Percentiles rank a stretch among this genome's conserved stretches.
phyloP scores from a whole-genome alignment of 1,140 invertebrate genomes.

The fruit fly (Drosophila melanogaster) region DNA sequence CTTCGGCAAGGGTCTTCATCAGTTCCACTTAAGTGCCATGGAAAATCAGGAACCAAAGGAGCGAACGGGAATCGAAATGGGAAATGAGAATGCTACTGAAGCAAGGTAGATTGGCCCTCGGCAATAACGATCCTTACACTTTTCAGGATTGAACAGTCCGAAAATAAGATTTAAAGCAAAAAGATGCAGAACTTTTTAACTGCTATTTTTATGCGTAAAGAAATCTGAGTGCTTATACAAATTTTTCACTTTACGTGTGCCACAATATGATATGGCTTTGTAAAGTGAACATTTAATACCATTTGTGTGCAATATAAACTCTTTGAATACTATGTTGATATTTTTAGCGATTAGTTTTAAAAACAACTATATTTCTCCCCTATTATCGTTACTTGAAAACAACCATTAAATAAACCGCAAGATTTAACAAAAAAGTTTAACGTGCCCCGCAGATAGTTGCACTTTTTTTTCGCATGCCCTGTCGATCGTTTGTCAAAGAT shows the following conservation, averaged over 20 bases:
- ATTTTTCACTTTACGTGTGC: too few relatives aligned
- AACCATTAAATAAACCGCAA: neutral
- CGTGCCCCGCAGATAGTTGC: neutral
- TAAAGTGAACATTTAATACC: too few relatives aligned
- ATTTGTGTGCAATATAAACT: too few relatives aligned
- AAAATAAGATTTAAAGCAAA: conserved; percentile 19
- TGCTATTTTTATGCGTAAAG: too few relatives aligned
- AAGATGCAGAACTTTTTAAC: neutral
- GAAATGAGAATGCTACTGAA: neutral
- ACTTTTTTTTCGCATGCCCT: neutral
- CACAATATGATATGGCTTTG: too few relatives aligned
- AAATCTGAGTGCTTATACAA: too few relatives aligned
- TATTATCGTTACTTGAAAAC: neutral
- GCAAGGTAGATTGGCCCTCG: neutral
- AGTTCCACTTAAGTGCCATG: conserved; percentile 57
- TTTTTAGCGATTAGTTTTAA: too few relatives aligned
- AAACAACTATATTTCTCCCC: too few relatives aligned
- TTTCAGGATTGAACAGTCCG: conserved; percentile 11
- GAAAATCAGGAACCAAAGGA: conserved; percentile 20
- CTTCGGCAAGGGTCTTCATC: conserved; percentile 39
- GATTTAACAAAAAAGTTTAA: neutral
- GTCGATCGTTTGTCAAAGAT: conserved; percentile 31
- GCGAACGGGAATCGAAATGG: conserved; percentile 20
- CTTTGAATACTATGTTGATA: too few relatives aligned
- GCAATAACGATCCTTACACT: conserved; percentile 23